Percentiles rank a stretch among this genome's conserved stretches.
phyloP scores from a whole-genome alignment of 1,140 invertebrate genomes.

The Hesperophylax magnus region DNA sequence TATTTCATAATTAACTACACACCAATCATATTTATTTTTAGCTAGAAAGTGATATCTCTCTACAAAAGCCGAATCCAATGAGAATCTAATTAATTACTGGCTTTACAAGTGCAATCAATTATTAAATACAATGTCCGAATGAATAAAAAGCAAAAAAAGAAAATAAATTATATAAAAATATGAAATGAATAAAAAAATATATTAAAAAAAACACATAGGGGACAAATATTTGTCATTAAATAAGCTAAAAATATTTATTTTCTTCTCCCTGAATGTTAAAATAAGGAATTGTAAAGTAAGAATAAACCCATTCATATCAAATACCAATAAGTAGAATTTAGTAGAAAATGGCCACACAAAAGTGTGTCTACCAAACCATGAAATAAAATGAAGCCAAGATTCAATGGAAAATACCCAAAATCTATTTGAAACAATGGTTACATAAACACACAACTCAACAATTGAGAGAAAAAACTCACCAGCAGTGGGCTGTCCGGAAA shows the following conservation, averaged over 20 bases:
- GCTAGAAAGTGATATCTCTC: neutral
- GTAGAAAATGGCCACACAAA: no score
- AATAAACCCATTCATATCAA: no score
- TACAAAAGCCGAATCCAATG: neutral
- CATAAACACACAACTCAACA: neutral
- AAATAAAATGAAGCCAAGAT: no score
- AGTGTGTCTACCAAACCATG: no score
- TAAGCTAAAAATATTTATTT: no score
- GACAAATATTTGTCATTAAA: no score
- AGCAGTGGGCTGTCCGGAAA: constrained; percentile 18
- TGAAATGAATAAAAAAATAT: no score
- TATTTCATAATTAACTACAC: constrained; percentile 6
- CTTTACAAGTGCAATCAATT: neutral
- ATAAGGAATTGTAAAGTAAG: no score
- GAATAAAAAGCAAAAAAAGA: constrained; percentile 20
- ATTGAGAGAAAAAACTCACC: constrained; percentile 37
- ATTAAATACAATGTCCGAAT: constrained; percentile 33
- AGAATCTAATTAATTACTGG: neutral
- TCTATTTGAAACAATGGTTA: neutral
- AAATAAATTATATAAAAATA: neutral
- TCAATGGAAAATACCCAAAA: no score
- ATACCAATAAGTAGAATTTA: no score
- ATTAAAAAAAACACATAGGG: no score
- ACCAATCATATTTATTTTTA: neutral
- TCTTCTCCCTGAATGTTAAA: no score